These are phyloP conservation scores for Tenthredo livida DNA, from an alignment of 2,888 invertebrate genomes.

Conservation along the genomic window DNA sequence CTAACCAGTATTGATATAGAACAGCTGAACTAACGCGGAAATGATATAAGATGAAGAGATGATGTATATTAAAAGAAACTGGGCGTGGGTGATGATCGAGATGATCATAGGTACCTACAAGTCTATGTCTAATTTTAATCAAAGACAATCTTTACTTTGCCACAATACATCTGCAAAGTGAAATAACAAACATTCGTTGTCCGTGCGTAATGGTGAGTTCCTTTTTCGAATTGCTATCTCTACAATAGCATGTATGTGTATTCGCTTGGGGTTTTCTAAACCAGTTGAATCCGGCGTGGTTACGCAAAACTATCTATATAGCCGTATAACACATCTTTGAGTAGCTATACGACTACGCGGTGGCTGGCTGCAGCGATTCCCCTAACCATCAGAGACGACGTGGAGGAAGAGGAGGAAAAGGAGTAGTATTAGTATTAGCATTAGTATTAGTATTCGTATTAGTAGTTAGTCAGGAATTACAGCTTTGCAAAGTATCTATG, in stretches of 20 bases:
- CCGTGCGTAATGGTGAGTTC: not conserved
- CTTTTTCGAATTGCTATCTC: not conserved
- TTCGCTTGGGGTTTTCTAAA: not conserved
- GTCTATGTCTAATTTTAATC: not conserved
- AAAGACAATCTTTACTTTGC: not conserved
- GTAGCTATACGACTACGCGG: not conserved
- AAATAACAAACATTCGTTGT: not conserved
- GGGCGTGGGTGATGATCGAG: not conserved
- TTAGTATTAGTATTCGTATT: not conserved
- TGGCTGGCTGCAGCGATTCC: not conserved
- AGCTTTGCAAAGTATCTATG: not conserved
- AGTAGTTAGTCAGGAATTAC: not conserved
- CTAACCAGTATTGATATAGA: not conserved
- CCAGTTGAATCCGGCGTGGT: conserved; percentile 21
- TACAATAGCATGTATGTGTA: not conserved
- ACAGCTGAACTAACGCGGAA: conserved; percentile 1
- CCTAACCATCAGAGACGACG: not conserved
- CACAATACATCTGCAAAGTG: not conserved
- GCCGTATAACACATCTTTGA: not conserved
- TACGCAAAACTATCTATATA: conserved; percentile 12
- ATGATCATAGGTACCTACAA: too few species aligned
- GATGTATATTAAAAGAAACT: not conserved
- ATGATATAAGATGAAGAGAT: not conserved
- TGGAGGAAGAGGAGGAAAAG: not conserved
- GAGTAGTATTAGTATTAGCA: not conserved